These are phyloP conservation scores for Dryocosmus kuriphilus DNA, from an alignment of 2,888 invertebrate genomes.

Conservation along the genomic window DNA sequence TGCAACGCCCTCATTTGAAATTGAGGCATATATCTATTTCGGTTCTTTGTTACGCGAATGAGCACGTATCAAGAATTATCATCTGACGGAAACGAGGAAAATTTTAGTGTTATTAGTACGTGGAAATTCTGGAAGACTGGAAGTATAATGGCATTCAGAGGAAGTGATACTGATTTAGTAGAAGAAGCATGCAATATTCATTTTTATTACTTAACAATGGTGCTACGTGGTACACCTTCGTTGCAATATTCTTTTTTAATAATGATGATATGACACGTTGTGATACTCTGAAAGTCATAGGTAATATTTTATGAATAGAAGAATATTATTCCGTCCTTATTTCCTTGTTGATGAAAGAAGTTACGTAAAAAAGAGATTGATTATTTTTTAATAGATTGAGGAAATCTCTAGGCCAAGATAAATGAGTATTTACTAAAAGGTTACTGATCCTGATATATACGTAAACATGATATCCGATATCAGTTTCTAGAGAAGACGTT, in stretches of 20 bases:
- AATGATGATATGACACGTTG: too few relatives aligned
- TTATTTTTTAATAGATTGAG: not conserved
- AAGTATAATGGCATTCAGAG: not conserved
- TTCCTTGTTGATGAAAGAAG: not conserved
- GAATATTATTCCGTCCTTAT: not conserved
- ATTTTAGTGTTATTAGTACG: slow-evolving; percentile 13
- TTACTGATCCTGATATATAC: not conserved
- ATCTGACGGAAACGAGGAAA: slow-evolving; percentile 31
- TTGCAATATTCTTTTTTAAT: not conserved
- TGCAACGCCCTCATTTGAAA: slow-evolving; percentile 19
- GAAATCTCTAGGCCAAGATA: not conserved
- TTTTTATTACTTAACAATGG: not conserved
- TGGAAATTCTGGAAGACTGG: not conserved
- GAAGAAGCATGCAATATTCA: not conserved
- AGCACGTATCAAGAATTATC: slow-evolving; percentile 15
- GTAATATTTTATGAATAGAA: not conserved
- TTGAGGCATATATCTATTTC: slow-evolving; percentile 26
- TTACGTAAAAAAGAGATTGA: not conserved
- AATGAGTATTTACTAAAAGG: not conserved
- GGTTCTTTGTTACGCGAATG: slow-evolving; percentile 33
- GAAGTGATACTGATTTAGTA: not conserved
- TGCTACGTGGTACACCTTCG: not conserved
- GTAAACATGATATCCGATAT: not conserved
- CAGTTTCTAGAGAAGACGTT: not conserved
- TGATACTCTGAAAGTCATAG: too few relatives aligned